These are phyloP conservation scores for Selene dorsalis DNA, from an alignment of 2,797 vertebrate species.

Conservation along the genomic window DNA sequence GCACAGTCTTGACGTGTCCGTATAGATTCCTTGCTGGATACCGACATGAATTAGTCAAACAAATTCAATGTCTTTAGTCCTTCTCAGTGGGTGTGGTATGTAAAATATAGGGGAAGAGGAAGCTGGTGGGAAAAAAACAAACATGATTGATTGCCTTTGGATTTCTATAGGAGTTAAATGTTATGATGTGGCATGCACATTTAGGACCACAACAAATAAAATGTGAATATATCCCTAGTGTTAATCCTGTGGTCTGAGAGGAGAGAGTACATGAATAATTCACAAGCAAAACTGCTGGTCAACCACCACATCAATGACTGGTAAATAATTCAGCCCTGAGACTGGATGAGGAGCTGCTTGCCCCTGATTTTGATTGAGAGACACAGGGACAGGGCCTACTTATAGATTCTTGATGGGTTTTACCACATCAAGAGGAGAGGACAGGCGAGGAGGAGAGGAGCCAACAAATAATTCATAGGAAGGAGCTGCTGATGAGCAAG, in stretches of 20 bases:
- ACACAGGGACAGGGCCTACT: slow-evolving; percentile 78
- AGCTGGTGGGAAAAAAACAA: too few relatives aligned
- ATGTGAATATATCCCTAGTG: slow-evolving; percentile 71
- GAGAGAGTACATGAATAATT: slow-evolving; percentile 81
- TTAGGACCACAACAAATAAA: slow-evolving; percentile 67
- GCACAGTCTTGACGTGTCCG: slow-evolving; percentile 33
- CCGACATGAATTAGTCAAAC: slow-evolving; percentile 40
- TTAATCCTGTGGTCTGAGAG: slow-evolving; percentile 76
- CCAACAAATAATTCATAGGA: slow-evolving; percentile 90
- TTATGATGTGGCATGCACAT: slow-evolving; percentile 51
- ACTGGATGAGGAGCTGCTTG: slow-evolving; percentile 76
- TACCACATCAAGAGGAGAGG: slow-evolving; percentile 85
- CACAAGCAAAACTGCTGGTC: slow-evolving; percentile 83
- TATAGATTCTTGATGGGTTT: slow-evolving; percentile 94
- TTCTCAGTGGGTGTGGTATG: neutral
- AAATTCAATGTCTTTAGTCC: slow-evolving; percentile 38
- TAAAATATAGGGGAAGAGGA: slow-evolving; percentile 12
- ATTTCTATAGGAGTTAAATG: slow-evolving; percentile 41
- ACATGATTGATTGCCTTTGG: slow-evolving; percentile 32
- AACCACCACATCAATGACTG: slow-evolving; percentile 82
- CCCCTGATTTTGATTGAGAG: slow-evolving; percentile 83
- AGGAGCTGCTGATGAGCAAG: slow-evolving; percentile 87
- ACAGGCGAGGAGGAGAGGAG: slow-evolving; percentile 68
- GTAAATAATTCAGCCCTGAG: slow-evolving; percentile 84
- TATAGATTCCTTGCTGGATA: slow-evolving; percentile 32